Conservation (phyloP, 2,797 vertebrate genomes). For the Sebastiscus tertius region DNA sequence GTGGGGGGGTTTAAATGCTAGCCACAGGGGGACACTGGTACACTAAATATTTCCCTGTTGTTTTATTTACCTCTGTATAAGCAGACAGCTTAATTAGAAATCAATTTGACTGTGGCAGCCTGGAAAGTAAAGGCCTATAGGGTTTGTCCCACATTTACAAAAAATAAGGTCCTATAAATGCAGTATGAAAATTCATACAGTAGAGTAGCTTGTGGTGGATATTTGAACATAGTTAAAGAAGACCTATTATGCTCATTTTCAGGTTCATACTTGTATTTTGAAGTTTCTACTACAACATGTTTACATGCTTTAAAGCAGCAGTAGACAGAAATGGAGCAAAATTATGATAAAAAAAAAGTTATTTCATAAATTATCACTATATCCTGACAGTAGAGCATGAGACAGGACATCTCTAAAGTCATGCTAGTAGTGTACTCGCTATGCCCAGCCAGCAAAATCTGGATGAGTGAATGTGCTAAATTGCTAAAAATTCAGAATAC, state of each 20-base stretch:
- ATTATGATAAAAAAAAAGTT: no score
- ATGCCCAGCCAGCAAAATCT: neutral
- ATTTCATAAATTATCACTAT: no score
- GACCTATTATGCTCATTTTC: neutral
- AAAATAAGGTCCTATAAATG: neutral
- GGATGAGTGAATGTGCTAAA: neutral
- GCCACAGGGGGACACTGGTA: neutral
- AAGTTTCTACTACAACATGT: neutral
- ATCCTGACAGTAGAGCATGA: no score
- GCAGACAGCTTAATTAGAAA: neutral
- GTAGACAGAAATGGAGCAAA: no score
- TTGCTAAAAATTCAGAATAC: neutral
- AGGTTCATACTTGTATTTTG: neutral
- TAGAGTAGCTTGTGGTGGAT: neutral
- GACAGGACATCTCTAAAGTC: neutral
- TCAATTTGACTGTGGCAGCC: neutral
- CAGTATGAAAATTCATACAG: neutral
- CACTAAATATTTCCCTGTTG: constrained; percentile 17
- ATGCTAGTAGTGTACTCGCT: neutral
- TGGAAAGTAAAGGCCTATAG: neutral
- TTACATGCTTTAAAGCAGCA: no score
- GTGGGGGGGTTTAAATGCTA: neutral
- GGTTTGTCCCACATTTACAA: neutral
- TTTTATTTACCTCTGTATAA: constrained; percentile 5
- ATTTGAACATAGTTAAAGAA: neutral